Percentiles rank a stretch among this genome's conserved stretches.
These are phyloP conservation scores for Micromussa lordhowensis DNA, from an alignment of 92 coral and sea anemone genomes.

Conservation along the genomic window DNA sequence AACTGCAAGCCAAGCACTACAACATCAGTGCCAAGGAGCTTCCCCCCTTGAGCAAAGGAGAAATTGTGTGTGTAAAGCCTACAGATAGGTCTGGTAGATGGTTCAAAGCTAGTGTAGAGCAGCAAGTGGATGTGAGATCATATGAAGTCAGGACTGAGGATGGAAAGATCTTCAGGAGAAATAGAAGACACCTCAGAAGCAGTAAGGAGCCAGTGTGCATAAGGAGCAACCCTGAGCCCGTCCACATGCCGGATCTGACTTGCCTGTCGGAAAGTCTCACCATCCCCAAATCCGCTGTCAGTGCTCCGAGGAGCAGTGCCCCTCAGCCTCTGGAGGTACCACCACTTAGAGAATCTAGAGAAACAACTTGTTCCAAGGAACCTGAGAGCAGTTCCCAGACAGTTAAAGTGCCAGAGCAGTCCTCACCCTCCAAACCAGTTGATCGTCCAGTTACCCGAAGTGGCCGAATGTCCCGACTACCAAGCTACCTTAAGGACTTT, in stretches of 20 bases:
- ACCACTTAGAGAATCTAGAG: not conserved
- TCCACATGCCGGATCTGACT: not conserved
- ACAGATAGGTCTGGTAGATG: slow-evolving; percentile 20
- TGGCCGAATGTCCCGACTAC: slow-evolving; percentile 20
- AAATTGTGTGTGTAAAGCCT: slow-evolving; percentile 37
- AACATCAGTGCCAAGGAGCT: slow-evolving; percentile 43
- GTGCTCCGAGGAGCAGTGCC: not conserved
- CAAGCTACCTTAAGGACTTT: not conserved
- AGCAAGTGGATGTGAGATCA: slow-evolving; percentile 61
- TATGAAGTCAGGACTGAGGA: slow-evolving; percentile 55
- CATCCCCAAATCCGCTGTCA: not conserved
- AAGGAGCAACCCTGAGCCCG: not conserved
- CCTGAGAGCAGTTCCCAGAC: not conserved
- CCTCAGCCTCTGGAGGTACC: not conserved
- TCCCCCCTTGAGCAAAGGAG: slow-evolving; percentile 37
- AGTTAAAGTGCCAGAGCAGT: not conserved
- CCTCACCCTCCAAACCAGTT: not conserved
- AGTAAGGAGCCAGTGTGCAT: not conserved
- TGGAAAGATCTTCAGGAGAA: slow-evolving; percentile 39
- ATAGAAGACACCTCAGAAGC: slow-evolving; percentile 53
- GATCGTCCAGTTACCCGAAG: slow-evolving; percentile 14
- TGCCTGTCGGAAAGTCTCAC: no score
- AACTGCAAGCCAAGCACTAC: slow-evolving; percentile 50
- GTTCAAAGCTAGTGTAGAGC: slow-evolving; percentile 41
- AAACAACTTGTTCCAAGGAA: not conserved